Evolutionary conservation across 2,113 vertebrate genomes (phyloP).

Genomic region (Callospermophilus lateralis): DNA sequence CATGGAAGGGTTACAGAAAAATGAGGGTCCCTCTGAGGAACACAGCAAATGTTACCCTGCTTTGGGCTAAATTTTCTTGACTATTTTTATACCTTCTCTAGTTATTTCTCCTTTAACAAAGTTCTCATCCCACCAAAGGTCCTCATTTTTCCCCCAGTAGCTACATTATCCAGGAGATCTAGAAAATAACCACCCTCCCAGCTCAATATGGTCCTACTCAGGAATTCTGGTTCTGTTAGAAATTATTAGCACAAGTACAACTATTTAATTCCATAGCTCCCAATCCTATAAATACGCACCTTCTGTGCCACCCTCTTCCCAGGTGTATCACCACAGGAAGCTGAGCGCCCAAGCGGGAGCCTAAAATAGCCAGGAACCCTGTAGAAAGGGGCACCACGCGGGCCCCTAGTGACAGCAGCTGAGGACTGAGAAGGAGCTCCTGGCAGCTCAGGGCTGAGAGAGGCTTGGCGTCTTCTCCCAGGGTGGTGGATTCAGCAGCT

Average conservation of each 20-base stretch:
- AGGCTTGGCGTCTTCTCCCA: fast-evolving
- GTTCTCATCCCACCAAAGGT: neutral
- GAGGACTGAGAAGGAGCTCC: neutral
- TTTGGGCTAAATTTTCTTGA: neutral
- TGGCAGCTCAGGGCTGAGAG: neutral
- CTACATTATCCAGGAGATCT: neutral
- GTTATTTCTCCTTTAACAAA: neutral
- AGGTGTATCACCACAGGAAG: neutral
- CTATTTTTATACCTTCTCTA: neutral
- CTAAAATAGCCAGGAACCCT: neutral
- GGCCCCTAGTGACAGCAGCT: neutral
- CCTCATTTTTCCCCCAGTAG: neutral
- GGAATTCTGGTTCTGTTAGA: neutral
- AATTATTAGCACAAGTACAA: neutral
- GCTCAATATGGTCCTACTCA: neutral
- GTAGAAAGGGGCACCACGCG: neutral
- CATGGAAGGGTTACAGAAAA: neutral
- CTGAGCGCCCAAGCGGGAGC: neutral
- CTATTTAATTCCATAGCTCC: neutral
- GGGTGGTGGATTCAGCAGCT: neutral
- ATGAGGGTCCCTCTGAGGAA: neutral
- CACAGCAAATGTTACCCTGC: too few relatives aligned
- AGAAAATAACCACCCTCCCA: neutral
- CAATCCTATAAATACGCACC: neutral
- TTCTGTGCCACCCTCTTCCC: neutral